Conservation (phyloP, 2,888 invertebrate genomes). For the Clitarchus hookeri region DNA sequence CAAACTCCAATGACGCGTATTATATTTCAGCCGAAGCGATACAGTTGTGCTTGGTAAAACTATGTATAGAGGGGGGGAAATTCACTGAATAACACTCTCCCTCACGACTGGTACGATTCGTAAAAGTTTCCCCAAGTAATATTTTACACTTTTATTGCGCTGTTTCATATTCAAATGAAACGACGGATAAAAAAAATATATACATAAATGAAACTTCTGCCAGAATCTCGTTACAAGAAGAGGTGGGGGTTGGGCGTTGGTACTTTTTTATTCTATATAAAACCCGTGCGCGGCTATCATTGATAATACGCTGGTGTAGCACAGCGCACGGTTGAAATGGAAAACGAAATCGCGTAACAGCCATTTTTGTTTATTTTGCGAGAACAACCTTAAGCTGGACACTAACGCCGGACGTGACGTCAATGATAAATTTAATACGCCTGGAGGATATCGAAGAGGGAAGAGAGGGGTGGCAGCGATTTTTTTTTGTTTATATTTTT, state of each 20-base stretch:
- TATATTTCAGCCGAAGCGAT: not conserved
- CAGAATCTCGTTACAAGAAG: slow-evolving; percentile 4
- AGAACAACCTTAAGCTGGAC: not conserved
- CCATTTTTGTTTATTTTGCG: not conserved
- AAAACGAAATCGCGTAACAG: not conserved
- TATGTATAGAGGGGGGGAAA: not conserved
- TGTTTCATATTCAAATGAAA: slow-evolving; percentile 9
- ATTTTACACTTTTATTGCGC: slow-evolving; percentile 10
- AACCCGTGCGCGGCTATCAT: not conserved
- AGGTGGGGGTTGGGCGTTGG: not conserved
- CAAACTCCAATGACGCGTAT: not conserved
- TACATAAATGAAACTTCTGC: not conserved
- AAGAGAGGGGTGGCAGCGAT: not conserved
- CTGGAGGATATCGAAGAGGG: not conserved
- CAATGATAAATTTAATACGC: not conserved
- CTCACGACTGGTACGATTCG: not conserved
- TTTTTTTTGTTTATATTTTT: not conserved
- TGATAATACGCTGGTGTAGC: not conserved
- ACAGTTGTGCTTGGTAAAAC: not conserved
- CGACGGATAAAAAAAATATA: not conserved
- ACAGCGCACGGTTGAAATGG: not conserved
- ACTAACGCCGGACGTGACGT: slow-evolving; percentile 7
- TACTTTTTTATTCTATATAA: not conserved
- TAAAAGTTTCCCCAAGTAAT: not conserved
- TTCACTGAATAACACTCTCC: not conserved